Percentiles rank a stretch among this genome's conserved stretches.
Conservation (phyloP, 2,797 vertebrate genomes). For the Tachyglossus aculeatus region DNA sequence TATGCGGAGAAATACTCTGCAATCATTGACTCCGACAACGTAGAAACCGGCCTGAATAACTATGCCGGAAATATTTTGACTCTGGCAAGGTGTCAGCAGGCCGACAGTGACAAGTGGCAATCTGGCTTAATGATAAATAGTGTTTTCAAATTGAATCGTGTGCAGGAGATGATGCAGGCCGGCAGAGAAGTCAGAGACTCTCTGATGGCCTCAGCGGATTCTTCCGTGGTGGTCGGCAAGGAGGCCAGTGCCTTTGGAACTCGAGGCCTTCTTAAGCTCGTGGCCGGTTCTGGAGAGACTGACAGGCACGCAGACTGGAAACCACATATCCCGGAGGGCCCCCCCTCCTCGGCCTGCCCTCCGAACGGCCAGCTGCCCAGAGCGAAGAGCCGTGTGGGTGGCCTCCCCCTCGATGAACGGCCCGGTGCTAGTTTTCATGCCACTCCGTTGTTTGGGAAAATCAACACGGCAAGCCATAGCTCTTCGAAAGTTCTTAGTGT, state of each 20-base stretch:
- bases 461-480: slow-evolving; percentile 32
- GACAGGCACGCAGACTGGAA: background rate
- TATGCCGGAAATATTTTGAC: slow-evolving; percentile 87
- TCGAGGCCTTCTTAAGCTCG: slow-evolving; percentile 49
- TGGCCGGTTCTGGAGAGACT: slow-evolving; percentile 19
- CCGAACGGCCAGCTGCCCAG: slow-evolving; percentile 9
- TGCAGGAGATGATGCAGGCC: slow-evolving; percentile 81
- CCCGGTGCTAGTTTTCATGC: slow-evolving; percentile 33
- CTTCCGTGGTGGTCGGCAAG: slow-evolving; percentile 69
- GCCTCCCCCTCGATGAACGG: background rate
- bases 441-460: slow-evolving; percentile 70
- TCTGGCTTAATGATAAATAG: slow-evolving; percentile 84
- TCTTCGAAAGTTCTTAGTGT: slow-evolving; percentile 41
- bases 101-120: slow-evolving; percentile 90
- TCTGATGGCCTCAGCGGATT: slow-evolving; percentile 72
- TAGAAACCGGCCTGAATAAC: slow-evolving; percentile 88
- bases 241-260: slow-evolving; percentile 54
- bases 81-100: slow-evolving; percentile 86
- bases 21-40: slow-evolving; percentile 90
- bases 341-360: slow-evolving; percentile 1
- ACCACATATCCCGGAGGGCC: slow-evolving; percentile 4
- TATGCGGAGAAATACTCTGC: slow-evolving; percentile 87
- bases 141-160: slow-evolving; percentile 81
- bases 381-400: background rate
- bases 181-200: slow-evolving; percentile 59